A percentile compares a stretch with the other conserved stretches of the same genome.
Evolutionary conservation across 2,888 invertebrate species (phyloP).

Genomic region (Drosophila anomalipes): DNA sequence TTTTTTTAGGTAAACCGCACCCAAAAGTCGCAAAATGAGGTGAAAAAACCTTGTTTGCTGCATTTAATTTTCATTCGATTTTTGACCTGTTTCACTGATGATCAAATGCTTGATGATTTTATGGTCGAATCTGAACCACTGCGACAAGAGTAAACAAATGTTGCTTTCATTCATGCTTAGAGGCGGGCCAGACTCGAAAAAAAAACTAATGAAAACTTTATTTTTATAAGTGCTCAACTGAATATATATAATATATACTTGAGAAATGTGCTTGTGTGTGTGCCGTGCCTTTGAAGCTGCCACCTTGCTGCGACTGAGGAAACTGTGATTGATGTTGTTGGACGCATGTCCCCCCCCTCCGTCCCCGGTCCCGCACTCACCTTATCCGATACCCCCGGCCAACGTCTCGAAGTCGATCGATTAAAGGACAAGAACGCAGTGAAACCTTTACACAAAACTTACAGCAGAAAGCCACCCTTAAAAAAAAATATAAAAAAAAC

Average conservation of each 20-base stretch:
- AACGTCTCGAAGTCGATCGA: constrained; percentile 47
- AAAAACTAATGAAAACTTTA: background rate
- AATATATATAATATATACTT: constrained; percentile 8
- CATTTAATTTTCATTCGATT: background rate
- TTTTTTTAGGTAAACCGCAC: background rate
- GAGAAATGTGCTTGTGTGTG: constrained; percentile 3
- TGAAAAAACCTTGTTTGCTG: background rate
- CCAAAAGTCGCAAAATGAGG: background rate
- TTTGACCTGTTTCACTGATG: background rate
- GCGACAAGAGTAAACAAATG: background rate
- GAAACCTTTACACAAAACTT: constrained; percentile 48
- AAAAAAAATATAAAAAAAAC: constrained; percentile 28
- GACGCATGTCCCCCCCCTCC: constrained; percentile 32
- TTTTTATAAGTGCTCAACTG: background rate
- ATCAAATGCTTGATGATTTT: background rate
- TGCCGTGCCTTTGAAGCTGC: constrained; percentile 39
- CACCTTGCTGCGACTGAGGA: constrained; percentile 38
- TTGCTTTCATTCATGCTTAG: background rate
- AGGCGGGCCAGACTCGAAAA: background rate
- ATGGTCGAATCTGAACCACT: background rate
- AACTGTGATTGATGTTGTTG: constrained; percentile 59
- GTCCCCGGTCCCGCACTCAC: background rate
- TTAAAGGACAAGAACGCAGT: constrained; percentile 46
- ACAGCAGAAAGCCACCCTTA: constrained; percentile 65
- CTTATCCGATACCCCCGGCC: background rate